phyloP scores from a whole-genome alignment of 2,797 vertebrate species.

The Peromyscus attwateri region DNA sequence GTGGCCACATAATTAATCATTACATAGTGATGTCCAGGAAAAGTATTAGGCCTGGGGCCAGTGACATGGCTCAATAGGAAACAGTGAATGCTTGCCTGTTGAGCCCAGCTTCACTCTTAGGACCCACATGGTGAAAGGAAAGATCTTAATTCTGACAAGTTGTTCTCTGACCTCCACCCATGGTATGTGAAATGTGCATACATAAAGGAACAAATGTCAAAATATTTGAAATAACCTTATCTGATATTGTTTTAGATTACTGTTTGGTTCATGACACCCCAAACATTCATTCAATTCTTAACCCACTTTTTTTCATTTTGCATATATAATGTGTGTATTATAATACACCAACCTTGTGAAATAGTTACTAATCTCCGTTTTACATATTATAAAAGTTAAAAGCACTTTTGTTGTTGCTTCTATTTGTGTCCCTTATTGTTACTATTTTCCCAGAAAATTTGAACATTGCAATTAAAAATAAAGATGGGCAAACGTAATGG shows the following conservation, averaged over 20 bases:
- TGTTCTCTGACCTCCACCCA: background rate
- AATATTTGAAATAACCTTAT: background rate
- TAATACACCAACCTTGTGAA: background rate
- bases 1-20: background rate
- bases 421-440: background rate
- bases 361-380: background rate
- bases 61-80: background rate
- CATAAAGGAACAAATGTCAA: background rate
- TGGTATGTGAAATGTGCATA: background rate
- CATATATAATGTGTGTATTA: background rate
- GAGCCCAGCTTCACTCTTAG: background rate
- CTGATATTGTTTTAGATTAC: background rate
- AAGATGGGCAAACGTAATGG: background rate
- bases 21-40: background rate
- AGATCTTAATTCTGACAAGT: background rate
- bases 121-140: background rate
- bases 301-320: background rate
- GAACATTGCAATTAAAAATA: background rate
- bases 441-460: background rate
- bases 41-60: background rate
- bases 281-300: background rate
- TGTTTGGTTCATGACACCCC: background rate
- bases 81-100: background rate
- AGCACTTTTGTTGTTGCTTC: background rate
- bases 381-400: constrained; percentile 13